Base-by-base conservation (phyloP, 2,888 invertebrate genomes). In the Melikaiella ostensackeni region DNA sequence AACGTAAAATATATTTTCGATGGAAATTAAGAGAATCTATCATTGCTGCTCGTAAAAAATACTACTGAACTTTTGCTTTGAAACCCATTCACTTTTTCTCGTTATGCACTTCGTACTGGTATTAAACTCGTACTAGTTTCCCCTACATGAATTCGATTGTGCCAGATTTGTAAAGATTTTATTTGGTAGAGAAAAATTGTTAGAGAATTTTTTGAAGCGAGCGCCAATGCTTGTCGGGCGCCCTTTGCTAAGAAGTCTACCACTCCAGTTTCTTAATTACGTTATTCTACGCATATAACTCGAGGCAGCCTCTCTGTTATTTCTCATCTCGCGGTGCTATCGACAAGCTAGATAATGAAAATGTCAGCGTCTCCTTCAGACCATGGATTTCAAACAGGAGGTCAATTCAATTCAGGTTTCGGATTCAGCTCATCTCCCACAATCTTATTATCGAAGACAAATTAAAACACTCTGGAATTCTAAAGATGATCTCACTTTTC, bases 261-360 rank as follows among this genome's bases (percentile, higher is more conserved):
- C 27, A 24, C 55, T 74, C 59, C 74, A 74, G 62, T 74, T 76
- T 74, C 70, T 63, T 70, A 76, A 76, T 77, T 64, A 64, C 75
- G 59, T 75, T 61, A 59, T 79, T 74, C 64, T 24, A 74, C 75
- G 77, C 77, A 62, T 77, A 70, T 75, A 74, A 78, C 75, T 76
- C 35, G 35, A 80, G 74, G 61, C 64, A 61, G 78, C 33, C 80
- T 81, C 79, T 77, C 75, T 80, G 77, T 79, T 78, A 76, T 77
- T 80, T 76, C 81, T 77, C 76, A 78, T 78, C 78, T 77, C 77
- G 62, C 59, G 79, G 80, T 82, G 70, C 50, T 79, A 80, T 80
- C 78, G 79, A 82, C 79, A 78, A 80, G 50, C 50, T 70, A 50
- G 21, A 70, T 70, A 70, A 70, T 70, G 50, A 70, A 70, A 70